Percentiles rank a stretch among this genome's conserved stretches.
Conservation (phyloP, 2,888 invertebrate species). For the Ennomos quercinarius region DNA sequence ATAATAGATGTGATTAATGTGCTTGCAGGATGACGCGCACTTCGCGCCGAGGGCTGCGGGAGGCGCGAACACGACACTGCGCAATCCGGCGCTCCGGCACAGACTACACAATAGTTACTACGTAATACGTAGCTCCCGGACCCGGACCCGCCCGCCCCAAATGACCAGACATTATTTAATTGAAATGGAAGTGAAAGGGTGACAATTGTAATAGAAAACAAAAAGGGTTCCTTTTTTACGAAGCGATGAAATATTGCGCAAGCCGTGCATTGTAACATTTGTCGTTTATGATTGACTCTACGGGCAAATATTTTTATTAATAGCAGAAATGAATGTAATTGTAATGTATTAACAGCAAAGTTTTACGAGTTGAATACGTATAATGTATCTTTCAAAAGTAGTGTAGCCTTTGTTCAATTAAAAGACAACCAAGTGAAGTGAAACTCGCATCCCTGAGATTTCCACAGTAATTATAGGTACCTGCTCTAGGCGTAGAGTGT, state of each 20-base stretch:
- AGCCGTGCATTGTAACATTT: constrained; percentile 83
- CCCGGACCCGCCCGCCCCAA: constrained; percentile 67
- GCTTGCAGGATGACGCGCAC: constrained; percentile 82
- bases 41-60: constrained; percentile 67
- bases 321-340: constrained; percentile 11
- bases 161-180: constrained; percentile 86
- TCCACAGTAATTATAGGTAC: too few relatives aligned
- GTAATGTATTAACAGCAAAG: not conserved
- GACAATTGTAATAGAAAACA: constrained; percentile 84
- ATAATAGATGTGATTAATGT: constrained; percentile 84
- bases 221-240: constrained; percentile 80
- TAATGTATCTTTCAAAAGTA: too few relatives aligned
- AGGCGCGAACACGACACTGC: constrained; percentile 73
- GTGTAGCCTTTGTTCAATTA: too few relatives aligned
- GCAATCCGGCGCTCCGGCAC: constrained; percentile 34
- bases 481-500: too few relatives aligned
- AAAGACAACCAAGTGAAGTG: constrained; percentile 1
- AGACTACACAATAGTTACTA: too few relatives aligned
- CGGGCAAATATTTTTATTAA: constrained; percentile 29
- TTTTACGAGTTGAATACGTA: too few relatives aligned
- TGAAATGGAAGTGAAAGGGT: constrained; percentile 84
- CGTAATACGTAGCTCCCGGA: not conserved
- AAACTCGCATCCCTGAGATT: too few relatives aligned
- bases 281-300: constrained; percentile 60
- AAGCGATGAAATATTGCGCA: constrained; percentile 81